A percentile compares a stretch with the other conserved stretches of the same genome.
These are phyloP conservation scores for Agapornis canus DNA, from an alignment of 2,797 vertebrate genomes.

Conservation along the genomic window DNA sequence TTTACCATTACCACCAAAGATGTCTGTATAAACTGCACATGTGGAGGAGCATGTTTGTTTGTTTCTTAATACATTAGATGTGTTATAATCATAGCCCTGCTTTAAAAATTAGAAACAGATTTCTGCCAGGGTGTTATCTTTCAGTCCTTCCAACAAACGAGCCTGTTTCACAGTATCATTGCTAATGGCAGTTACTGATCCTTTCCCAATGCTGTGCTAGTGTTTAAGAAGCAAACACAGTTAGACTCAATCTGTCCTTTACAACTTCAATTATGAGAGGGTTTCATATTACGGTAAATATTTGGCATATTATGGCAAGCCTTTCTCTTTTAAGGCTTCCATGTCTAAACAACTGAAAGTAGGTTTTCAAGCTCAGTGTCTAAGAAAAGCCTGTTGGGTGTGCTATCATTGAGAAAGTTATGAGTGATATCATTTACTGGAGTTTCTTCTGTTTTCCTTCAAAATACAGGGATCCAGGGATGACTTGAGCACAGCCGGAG, in stretches of 20 bases:
- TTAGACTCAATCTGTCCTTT: neutral
- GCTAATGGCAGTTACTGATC: neutral
- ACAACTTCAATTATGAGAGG: neutral
- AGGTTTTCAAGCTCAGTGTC: neutral
- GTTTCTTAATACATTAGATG: neutral
- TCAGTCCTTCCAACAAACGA: neutral
- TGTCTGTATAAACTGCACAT: neutral
- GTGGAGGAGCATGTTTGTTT: neutral
- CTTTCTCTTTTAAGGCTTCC: neutral
- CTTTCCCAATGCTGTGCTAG: neutral
- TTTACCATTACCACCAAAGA: neutral
- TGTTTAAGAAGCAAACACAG: neutral
- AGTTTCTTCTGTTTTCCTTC: neutral
- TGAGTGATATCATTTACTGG: neutral
- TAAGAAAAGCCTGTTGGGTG: neutral
- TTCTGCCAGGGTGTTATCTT: neutral
- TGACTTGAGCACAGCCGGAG: slow-evolving; percentile 89
- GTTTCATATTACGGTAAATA: neutral
- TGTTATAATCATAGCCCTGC: neutral
- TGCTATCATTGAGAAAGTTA: neutral
- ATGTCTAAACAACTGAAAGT: neutral
- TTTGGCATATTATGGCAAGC: neutral
- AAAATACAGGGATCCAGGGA: slow-evolving; percentile 90
- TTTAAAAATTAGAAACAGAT: neutral
- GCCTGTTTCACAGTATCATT: neutral